Evolutionary conservation across 2,797 vertebrate species (phyloP).

Genomic region (Spondyliosoma cantharus): DNA sequence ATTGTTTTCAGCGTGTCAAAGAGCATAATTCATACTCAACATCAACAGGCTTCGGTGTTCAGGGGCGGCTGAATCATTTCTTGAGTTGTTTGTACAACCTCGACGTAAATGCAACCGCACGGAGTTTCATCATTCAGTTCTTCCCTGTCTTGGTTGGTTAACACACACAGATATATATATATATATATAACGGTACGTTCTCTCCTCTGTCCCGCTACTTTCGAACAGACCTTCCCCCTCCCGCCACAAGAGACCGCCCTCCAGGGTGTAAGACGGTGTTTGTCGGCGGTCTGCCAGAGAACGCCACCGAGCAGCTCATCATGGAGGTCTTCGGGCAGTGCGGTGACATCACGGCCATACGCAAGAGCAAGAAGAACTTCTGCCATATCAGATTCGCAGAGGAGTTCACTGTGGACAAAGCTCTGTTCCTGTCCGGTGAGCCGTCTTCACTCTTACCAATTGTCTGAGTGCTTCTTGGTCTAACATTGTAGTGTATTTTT

Average conservation of each 20-base stretch:
- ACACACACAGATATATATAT: too few species aligned
- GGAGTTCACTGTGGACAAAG: conserved; percentile 94
- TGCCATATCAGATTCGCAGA: conserved; percentile 96
- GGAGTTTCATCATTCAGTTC: conserved; percentile 11
- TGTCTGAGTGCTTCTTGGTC: not conserved
- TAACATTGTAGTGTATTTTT: conserved; percentile 5
- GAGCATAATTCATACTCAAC: conserved; percentile 35
- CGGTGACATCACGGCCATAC: conserved; percentile 93
- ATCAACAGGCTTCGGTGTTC: conserved; percentile 12
- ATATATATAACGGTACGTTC: not conserved
- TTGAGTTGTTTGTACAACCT: conserved; percentile 9
- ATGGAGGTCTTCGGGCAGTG: conserved; percentile 96
- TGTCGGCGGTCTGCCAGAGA: conserved; percentile 95
- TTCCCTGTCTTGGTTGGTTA: not conserved
- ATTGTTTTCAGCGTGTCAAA: conserved; percentile 33
- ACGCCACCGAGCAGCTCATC: conserved; percentile 92
- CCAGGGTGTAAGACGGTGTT: conserved; percentile 98
- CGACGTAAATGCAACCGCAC: conserved; percentile 13
- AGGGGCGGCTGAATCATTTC: conserved; percentile 14
- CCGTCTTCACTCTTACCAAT: not conserved
- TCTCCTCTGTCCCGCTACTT: conserved; percentile 16
- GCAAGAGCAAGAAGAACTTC: conserved; percentile 98
- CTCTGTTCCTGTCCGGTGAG: conserved; percentile 94
- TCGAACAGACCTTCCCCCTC: conserved; percentile 91
- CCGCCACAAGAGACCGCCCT: conserved; percentile 93